These are phyloP conservation scores for Neodiprion pinetum DNA, from an alignment of 1,140 invertebrate species.

Conservation along the genomic window DNA sequence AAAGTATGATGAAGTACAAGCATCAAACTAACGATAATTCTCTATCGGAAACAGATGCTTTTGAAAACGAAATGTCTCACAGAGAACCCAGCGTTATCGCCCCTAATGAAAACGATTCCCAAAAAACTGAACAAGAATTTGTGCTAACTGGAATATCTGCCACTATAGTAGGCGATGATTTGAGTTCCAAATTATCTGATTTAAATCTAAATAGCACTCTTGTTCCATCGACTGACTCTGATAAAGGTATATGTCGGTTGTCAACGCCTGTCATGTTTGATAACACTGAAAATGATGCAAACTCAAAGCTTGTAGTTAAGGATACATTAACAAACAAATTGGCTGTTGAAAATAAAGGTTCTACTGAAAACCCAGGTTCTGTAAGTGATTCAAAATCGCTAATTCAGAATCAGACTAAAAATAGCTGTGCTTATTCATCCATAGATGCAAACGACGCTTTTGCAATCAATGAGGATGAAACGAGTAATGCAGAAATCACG, in stretches of 20 bases:
- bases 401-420: neutral
- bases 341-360: neutral
- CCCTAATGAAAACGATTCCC: neutral
- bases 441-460: neutral
- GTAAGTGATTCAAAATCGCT: too few species aligned
- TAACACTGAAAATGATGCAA: neutral
- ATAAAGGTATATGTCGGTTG: neutral
- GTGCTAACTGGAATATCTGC: neutral
- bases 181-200: neutral
- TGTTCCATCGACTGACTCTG: neutral
- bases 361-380: neutral
- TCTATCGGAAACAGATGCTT: neutral
- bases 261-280: neutral
- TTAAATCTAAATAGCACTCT: neutral
- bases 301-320: neutral
- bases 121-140: neutral
- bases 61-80: neutral
- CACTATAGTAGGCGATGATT: neutral
- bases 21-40: neutral
- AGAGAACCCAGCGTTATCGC: neutral
- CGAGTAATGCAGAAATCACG: too few species aligned
- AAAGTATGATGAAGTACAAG: slow-evolving; percentile 10
- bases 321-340: neutral
- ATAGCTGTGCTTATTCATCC: neutral
- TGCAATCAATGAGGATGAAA: neutral